phyloP scores from a whole-genome alignment of 1,140 invertebrate genomes.

The Colletes latitarsis region DNA sequence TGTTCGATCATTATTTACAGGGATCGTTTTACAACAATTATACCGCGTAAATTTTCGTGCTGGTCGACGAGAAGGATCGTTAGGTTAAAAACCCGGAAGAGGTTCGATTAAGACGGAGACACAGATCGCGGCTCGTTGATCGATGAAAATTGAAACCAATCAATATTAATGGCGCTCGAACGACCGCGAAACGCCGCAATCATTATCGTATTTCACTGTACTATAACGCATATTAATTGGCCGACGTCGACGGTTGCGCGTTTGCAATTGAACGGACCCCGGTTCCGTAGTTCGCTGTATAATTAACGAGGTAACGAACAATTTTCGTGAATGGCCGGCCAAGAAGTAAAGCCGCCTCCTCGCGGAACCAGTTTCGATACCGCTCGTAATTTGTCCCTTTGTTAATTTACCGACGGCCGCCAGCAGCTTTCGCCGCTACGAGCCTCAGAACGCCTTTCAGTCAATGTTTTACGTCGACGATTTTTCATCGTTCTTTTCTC shows the following conservation, averaged over 20 bases:
- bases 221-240: slow-evolving; percentile 52
- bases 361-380: slow-evolving; percentile 11
- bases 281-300: slow-evolving; percentile 6
- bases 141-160: slow-evolving; percentile 53
- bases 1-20: no score
- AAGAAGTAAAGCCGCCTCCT: background rate
- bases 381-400: slow-evolving; percentile 24
- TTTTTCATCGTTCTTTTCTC: background rate
- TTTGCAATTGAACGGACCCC: background rate
- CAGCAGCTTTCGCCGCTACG: background rate
- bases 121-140: slow-evolving; percentile 25
- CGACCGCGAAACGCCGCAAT: slow-evolving; percentile 39
- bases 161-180: slow-evolving; percentile 51
- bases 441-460: background rate
- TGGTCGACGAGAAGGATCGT: background rate
- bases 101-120: slow-evolving; percentile 30
- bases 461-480: no score
- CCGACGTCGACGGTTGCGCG: slow-evolving; percentile 6
- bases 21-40: no score
- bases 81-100: background rate
- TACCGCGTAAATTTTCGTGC: background rate
- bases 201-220: slow-evolving; percentile 45
- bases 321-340: background rate
- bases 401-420: slow-evolving; percentile 2
- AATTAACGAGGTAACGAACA: slow-evolving; percentile 28